Evolutionary conservation across 1,140 invertebrate species (phyloP).

Genomic region (Lordiphosa collinella): DNA sequence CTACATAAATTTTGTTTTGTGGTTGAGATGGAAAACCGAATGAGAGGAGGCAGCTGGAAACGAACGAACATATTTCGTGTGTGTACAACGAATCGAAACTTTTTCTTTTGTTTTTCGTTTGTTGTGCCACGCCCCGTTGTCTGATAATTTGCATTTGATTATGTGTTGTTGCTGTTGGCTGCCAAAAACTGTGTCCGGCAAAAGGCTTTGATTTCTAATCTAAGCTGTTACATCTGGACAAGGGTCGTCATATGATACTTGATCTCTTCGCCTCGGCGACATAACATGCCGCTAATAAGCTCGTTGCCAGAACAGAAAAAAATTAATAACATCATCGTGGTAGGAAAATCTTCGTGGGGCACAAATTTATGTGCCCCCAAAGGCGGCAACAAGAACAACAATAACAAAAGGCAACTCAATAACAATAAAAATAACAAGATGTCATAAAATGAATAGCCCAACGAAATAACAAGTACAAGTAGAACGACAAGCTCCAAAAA

Average conservation of each 20-base stretch:
- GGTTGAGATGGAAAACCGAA: background rate
- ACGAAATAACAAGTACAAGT: conserved; percentile 37
- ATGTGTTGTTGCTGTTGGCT: conserved; percentile 48
- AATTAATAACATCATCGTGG: conserved; percentile 58
- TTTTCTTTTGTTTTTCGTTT: conserved; percentile 50
- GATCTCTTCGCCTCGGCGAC: conserved; percentile 27
- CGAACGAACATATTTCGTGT: conserved; percentile 16
- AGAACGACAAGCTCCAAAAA: conserved; percentile 1
- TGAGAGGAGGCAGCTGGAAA: conserved; percentile 23
- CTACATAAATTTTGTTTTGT: conserved; percentile 58
- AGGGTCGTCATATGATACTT: conserved; percentile 65
- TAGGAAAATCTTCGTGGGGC: conserved; percentile 13
- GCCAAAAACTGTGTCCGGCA: conserved; percentile 66
- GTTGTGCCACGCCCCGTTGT: conserved; percentile 52
- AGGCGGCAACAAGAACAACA: conserved; percentile 10
- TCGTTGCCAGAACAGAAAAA: conserved; percentile 44
- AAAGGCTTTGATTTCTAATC: conserved; percentile 70
- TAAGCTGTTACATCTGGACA: conserved; percentile 48
- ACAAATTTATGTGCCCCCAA: background rate
- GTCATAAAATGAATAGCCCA: conserved; percentile 57
- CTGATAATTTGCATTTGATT: conserved; percentile 74
- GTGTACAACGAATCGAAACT: conserved; percentile 42
- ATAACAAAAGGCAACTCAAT: conserved; percentile 65
- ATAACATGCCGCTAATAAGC: conserved; percentile 63
- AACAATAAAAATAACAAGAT: conserved; percentile 75